These are phyloP conservation scores for Oophaga pumilio DNA, from an alignment of 2,113 vertebrate genomes.

Conservation along the genomic window DNA sequence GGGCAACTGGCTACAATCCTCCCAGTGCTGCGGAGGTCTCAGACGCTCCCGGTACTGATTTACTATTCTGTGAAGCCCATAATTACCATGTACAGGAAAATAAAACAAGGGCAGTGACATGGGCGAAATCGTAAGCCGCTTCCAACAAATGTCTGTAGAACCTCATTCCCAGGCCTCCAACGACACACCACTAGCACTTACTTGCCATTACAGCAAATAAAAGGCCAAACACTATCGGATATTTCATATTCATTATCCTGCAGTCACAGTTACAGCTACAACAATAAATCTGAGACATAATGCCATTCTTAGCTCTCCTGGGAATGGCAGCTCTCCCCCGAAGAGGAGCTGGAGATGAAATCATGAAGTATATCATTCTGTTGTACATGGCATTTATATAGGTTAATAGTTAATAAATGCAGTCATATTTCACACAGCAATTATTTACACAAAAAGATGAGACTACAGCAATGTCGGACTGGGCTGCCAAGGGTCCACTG, in stretches of 20 bases:
- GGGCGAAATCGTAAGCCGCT: too few species aligned
- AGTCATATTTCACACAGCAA: not conserved
- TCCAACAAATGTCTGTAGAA: not conserved
- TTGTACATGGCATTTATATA: conserved; percentile 13
- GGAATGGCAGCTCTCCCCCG: not conserved
- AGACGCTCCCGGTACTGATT: not conserved
- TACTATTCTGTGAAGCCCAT: conserved; percentile 22
- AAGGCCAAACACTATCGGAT: not conserved
- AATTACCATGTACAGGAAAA: not conserved
- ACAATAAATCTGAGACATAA: not conserved
- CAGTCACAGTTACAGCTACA: not conserved
- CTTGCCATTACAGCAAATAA: not conserved
- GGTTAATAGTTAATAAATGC: conserved; percentile 9
- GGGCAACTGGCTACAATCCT: not conserved
- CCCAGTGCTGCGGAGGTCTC: not conserved
- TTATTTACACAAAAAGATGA: not conserved
- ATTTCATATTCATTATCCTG: not conserved
- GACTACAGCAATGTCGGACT: not conserved
- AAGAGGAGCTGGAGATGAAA: conserved; percentile 5
- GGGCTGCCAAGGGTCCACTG: too few species aligned
- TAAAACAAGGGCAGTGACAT: not conserved
- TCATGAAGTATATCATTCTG: not conserved
- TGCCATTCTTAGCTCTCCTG: not conserved
- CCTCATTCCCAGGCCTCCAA: not conserved
- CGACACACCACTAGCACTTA: not conserved